A percentile compares a stretch with the other conserved stretches of the same genome.
These are phyloP conservation scores for Pteruthius melanotis DNA, from an alignment of 2,113 vertebrate genomes.

Conservation along the genomic window DNA sequence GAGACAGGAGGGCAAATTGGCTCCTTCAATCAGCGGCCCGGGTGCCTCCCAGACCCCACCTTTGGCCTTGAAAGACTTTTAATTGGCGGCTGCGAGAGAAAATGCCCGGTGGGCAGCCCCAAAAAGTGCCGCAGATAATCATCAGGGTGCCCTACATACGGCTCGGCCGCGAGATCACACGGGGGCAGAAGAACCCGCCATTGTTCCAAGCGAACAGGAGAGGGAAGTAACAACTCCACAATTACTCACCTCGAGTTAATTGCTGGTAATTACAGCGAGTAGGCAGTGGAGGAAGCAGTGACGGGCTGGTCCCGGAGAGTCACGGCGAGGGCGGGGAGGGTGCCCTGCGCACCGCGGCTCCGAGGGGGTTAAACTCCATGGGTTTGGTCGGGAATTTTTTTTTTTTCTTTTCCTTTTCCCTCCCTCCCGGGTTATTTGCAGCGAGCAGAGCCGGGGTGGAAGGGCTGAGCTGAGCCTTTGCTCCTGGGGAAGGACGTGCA, in stretches of 20 bases:
- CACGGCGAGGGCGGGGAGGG: background rate
- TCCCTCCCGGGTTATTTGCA: slow-evolving; percentile 27
- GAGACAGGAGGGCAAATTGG: background rate
- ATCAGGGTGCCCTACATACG: slow-evolving; percentile 50
- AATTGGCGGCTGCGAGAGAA: slow-evolving; percentile 33
- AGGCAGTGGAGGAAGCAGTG: slow-evolving; percentile 51
- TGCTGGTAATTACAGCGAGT: slow-evolving; percentile 61
- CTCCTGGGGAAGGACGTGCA: background rate
- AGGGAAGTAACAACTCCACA: slow-evolving; percentile 40
- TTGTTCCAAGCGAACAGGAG: slow-evolving; percentile 25
- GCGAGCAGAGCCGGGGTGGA: slow-evolving; percentile 37
- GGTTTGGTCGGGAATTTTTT: background rate
- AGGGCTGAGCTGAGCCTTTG: slow-evolving; percentile 28
- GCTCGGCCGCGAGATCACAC: slow-evolving; percentile 40
- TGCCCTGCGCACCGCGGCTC: background rate
- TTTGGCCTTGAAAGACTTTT: slow-evolving; percentile 27
- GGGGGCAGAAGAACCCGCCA: background rate
- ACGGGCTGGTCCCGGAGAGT: background rate
- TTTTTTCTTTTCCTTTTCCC: background rate
- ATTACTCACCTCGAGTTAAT: slow-evolving; percentile 60
- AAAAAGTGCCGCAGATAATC: background rate
- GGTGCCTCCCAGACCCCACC: slow-evolving; percentile 45
- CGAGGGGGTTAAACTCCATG: slow-evolving; percentile 56
- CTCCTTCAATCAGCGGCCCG: background rate
- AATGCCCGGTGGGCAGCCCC: slow-evolving; percentile 40